These are phyloP conservation scores for Pelagia noctiluca DNA, from an alignment of 30 jellyfish, hydroid and myxozoan species.

Conservation along the genomic window DNA sequence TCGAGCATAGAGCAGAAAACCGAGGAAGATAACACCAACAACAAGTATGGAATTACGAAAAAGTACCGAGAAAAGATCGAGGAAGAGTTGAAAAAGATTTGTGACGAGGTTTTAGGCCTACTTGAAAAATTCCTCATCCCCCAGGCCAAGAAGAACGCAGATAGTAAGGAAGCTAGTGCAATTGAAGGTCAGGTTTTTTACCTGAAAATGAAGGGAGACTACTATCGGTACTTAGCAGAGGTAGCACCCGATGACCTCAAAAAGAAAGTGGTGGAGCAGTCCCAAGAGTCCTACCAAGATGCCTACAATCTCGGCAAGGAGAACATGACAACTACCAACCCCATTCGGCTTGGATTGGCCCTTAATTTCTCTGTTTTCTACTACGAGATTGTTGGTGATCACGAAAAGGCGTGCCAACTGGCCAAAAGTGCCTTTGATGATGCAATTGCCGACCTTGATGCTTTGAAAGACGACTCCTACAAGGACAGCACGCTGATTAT, in stretches of 20 bases:
- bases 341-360: conserved; percentile 97
- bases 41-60: conserved; percentile 69
- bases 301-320: conserved; percentile 76
- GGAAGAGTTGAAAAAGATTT: conserved; percentile 78
- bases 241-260: conserved; percentile 73
- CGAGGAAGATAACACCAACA: conserved; percentile 70
- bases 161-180: conserved; percentile 22
- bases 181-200: conserved; percentile 90
- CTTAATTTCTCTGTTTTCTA: conserved; percentile 90
- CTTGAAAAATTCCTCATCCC: conserved; percentile 78
- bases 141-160: conserved; percentile 47
- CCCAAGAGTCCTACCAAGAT: conserved; percentile 81
- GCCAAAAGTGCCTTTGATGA: conserved; percentile 96
- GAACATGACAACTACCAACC: conserved; percentile 78
- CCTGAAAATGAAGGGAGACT: conserved; percentile 98
- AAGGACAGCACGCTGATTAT: conserved; percentile 94
- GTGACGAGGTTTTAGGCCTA: conserved; percentile 86
- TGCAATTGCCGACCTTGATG: conserved; percentile 92
- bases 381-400: conserved; percentile 82
- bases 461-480: conserved; percentile 90
- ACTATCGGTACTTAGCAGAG: conserved; percentile 96
- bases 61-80: conserved; percentile 75
- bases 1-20: conserved; percentile 85
- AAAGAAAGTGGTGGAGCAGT: conserved; percentile 59
- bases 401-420: conserved; percentile 79